Evolutionary conservation across 2,888 invertebrate genomes (phyloP).

Genomic region (Conchocele bisecta): DNA sequence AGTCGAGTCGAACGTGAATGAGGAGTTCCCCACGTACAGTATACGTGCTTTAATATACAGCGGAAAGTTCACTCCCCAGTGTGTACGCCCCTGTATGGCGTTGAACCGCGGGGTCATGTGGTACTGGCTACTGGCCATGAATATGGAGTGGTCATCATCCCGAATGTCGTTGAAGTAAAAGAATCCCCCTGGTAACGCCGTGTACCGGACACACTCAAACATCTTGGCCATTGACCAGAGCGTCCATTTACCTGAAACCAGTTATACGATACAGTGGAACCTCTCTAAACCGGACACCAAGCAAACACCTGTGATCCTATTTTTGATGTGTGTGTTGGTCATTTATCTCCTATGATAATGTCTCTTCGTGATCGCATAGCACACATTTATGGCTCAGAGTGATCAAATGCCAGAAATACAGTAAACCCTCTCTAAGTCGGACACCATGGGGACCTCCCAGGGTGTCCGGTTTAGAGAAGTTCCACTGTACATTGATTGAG

Average conservation of each 20-base stretch:
- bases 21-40: constrained; percentile 44
- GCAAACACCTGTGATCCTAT: too few species aligned
- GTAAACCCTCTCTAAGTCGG: too few species aligned
- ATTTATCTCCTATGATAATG: too few species aligned
- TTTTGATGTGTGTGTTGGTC: too few species aligned
- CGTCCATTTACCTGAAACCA: constrained; percentile 57
- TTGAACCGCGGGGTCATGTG: constrained; percentile 24
- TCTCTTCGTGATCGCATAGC: too few species aligned
- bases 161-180: constrained; percentile 35
- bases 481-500: too few species aligned
- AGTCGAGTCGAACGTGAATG: constrained; percentile 36
- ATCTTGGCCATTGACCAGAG: constrained; percentile 52
- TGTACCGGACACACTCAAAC: constrained; percentile 52
- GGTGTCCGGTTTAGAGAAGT: too few species aligned
- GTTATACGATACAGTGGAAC: too few species aligned
- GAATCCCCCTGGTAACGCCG: constrained; percentile 40
- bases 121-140: constrained; percentile 51
- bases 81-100: constrained; percentile 18
- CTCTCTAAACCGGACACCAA: too few species aligned
- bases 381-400: too few species aligned
- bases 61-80: constrained; percentile 49
- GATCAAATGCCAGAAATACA: too few species aligned
- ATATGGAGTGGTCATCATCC: constrained; percentile 51
- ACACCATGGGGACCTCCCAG: too few species aligned
- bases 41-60: constrained; percentile 31